Conservation (phyloP, 2,113 vertebrate species). For the Danionella cerebrum region DNA sequence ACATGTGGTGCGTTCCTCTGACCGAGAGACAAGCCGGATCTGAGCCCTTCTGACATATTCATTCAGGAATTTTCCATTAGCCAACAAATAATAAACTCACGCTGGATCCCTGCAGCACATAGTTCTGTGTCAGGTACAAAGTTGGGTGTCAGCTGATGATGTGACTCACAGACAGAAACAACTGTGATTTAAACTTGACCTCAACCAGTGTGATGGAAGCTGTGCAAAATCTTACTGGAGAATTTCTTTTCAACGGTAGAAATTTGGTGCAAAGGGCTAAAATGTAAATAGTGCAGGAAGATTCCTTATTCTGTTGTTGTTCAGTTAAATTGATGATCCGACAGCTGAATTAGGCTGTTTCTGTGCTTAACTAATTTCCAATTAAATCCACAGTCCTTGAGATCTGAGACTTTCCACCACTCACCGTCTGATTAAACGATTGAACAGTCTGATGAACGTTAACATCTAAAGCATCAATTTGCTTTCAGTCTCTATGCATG, state of each 20-base stretch:
- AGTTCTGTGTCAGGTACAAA: constrained; percentile 17
- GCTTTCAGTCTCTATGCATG: neutral
- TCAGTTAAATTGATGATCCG: too few relatives aligned
- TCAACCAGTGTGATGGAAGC: neutral
- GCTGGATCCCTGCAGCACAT: constrained; percentile 28
- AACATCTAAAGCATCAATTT: neutral
- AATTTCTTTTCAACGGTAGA: too few relatives aligned
- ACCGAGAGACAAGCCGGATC: neutral
- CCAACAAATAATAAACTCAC: constrained; percentile 39
- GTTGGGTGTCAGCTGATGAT: neutral
- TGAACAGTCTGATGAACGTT: neutral
- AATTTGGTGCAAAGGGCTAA: too few relatives aligned
- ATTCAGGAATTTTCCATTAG: constrained; percentile 36
- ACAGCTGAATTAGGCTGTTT: too few relatives aligned
- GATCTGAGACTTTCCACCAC: neutral
- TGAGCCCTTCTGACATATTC: constrained; percentile 26
- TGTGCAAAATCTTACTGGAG: too few relatives aligned
- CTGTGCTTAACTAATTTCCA: neutral
- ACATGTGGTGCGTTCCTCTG: neutral
- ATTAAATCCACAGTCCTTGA: neutral
- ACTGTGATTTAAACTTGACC: neutral
- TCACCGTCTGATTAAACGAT: neutral
- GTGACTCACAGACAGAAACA: neutral
- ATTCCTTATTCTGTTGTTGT: too few relatives aligned
- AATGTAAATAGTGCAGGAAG: too few relatives aligned